These are phyloP conservation scores for Sterna hirundo DNA, from an alignment of 2,113 vertebrate genomes.

Conservation along the genomic window DNA sequence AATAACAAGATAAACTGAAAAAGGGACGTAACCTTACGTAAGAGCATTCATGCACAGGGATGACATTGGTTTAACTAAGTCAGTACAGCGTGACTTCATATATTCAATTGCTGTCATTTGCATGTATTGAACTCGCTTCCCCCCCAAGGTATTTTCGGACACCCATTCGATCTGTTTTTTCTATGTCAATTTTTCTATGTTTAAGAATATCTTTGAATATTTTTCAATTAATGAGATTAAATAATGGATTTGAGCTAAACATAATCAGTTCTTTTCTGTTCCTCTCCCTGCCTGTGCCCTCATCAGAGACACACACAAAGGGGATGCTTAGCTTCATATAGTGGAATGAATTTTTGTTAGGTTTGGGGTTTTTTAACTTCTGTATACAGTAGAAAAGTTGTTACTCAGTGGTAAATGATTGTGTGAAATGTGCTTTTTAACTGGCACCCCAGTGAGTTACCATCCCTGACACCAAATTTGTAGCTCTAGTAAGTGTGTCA, in stretches of 20 bases:
- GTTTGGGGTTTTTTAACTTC: neutral
- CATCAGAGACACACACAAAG: fast-evolving
- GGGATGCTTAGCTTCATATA: neutral
- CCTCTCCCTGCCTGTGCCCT: fast-evolving
- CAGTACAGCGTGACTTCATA: fast-evolving
- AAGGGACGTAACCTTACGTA: neutral
- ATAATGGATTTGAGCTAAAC: neutral
- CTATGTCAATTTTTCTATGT: neutral
- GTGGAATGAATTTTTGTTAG: neutral
- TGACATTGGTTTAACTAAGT: neutral
- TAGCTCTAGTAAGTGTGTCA: neutral
- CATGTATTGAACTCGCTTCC: neutral
- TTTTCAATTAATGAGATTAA: neutral
- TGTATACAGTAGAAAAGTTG: neutral
- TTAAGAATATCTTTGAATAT: neutral
- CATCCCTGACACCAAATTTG: neutral
- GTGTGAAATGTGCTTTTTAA: neutral
- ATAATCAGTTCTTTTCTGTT: neutral
- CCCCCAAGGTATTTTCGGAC: neutral
- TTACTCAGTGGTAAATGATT: neutral
- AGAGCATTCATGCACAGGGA: neutral
- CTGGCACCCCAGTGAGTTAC: neutral
- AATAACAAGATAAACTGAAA: neutral
- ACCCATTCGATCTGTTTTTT: neutral
- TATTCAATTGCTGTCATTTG: neutral